phyloP scores from a whole-genome alignment of 1,140 invertebrate genomes.

The Lethocerus indicus region DNA sequence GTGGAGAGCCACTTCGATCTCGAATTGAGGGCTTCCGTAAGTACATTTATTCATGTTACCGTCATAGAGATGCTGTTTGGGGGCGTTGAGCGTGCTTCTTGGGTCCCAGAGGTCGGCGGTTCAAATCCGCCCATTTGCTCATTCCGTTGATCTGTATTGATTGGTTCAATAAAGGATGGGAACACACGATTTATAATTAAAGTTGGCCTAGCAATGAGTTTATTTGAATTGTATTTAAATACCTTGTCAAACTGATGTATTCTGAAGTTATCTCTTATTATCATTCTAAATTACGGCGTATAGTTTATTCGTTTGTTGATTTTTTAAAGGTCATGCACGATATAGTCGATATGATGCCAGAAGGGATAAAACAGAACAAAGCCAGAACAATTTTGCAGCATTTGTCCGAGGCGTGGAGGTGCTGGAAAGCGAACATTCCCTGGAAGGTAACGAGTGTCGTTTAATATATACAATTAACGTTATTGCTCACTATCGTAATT shows the following conservation, averaged over 20 bases:
- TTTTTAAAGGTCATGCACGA: conserved; percentile 77
- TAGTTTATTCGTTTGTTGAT: no score
- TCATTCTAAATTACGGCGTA: no score
- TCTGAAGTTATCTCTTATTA: no score
- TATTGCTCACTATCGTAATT: not conserved
- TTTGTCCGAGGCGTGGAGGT: conserved; percentile 97
- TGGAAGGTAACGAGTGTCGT: conserved; percentile 98
- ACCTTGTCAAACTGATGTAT: no score
- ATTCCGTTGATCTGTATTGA: not conserved
- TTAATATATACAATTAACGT: conserved; percentile 2
- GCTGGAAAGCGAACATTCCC: conserved; percentile 99
- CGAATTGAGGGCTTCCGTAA: conserved; percentile 86
- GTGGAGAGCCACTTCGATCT: conserved; percentile 99
- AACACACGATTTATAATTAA: no score
- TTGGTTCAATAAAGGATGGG: no score
- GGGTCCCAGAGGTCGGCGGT: no score
- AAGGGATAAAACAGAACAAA: conserved; percentile 99
- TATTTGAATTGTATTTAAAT: no score
- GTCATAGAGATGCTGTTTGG: no score
- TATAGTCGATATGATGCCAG: conserved; percentile 99
- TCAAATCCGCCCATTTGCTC: no score
- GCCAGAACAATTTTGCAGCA: conserved; percentile 97
- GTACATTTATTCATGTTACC: conserved; percentile 10
- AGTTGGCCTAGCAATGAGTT: no score
- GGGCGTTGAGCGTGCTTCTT: no score